These are phyloP conservation scores for Distichodus sexfasciatus DNA, from an alignment of 2,797 vertebrate species.

Conservation along the genomic window DNA sequence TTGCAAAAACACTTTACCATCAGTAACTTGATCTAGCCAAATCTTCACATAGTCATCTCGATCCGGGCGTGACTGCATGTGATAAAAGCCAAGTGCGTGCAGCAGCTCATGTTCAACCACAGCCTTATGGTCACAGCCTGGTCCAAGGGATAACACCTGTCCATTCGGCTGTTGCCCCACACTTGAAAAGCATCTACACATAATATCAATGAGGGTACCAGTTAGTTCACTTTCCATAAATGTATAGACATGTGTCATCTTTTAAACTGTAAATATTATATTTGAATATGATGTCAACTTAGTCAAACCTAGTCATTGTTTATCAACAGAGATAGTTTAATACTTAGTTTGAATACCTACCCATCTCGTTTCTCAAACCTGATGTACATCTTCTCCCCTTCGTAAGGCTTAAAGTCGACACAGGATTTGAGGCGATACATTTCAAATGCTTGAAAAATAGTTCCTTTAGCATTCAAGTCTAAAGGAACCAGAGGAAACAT, in stretches of 20 bases:
- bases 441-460: conserved; percentile 85
- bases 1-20: conserved; percentile 67
- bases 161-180: conserved; percentile 80
- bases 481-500: conserved; percentile 6
- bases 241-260: too few relatives aligned
- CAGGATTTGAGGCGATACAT: conserved; percentile 92
- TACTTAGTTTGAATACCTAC: conserved; percentile 67
- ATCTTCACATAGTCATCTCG: conserved; percentile 88
- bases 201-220: background rate
- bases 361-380: conserved; percentile 81
- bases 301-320: too few relatives aligned
- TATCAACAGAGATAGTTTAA: too few relatives aligned
- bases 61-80: conserved; percentile 86
- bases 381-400: conserved; percentile 82
- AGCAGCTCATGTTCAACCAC: conserved; percentile 87
- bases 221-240: background rate
- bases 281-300: too few relatives aligned
- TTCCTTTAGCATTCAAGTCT: conserved; percentile 83
- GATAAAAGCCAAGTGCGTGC: conserved; percentile 86
- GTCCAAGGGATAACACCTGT: conserved; percentile 83
- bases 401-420: conserved; percentile 91
- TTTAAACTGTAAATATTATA: too few relatives aligned
- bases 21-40: conserved; percentile 81
- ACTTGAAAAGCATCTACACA: conserved; percentile 82
- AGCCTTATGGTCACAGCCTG: conserved; percentile 81